Evolutionary conservation across 2,797 vertebrate species (phyloP).

Genomic region (Microctenopoma lineatum): DNA sequence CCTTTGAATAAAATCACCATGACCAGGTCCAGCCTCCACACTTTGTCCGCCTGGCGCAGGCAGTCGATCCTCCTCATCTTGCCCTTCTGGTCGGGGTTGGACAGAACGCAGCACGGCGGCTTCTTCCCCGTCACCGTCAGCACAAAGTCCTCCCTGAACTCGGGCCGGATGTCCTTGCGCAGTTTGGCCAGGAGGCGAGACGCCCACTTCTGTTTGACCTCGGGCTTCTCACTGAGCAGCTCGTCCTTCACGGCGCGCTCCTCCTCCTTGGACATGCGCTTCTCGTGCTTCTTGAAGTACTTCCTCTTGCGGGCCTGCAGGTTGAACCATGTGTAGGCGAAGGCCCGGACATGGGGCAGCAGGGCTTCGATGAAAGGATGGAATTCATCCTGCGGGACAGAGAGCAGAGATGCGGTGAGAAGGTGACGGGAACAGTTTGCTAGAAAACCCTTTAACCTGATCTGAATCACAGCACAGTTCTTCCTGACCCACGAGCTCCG

Average conservation of each 20-base stretch:
- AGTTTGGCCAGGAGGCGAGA: constrained; percentile 97
- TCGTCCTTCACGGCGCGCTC: constrained; percentile 99
- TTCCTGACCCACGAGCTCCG: too few species aligned
- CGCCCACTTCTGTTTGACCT: constrained; percentile 99
- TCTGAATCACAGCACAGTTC: too few species aligned
- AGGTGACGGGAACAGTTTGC: background rate
- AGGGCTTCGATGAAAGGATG: constrained; percentile 99
- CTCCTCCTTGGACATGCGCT: constrained; percentile 99
- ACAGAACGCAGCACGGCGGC: constrained; percentile 96
- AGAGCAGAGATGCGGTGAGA: constrained; percentile 3
- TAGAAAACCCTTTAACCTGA: too few species aligned
- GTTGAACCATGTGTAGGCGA: constrained; percentile 99
- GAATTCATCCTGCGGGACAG: constrained; percentile 85
- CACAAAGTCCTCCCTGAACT: constrained; percentile 99
- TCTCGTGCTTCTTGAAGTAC: constrained; percentile 99
- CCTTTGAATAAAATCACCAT: constrained; percentile 99
- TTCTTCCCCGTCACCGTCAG: constrained; percentile 98
- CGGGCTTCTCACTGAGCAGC: constrained; percentile 96
- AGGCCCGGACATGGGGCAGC: constrained; percentile 97
- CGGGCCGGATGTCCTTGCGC: constrained; percentile 98
- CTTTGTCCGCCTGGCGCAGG: constrained; percentile 98
- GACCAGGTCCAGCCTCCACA: constrained; percentile 99
- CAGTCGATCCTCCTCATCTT: constrained; percentile 99
- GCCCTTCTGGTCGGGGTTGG: constrained; percentile 99
- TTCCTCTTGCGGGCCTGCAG: constrained; percentile 99